Percentiles rank a stretch among this genome's conserved stretches.
phyloP scores from a whole-genome alignment of 2,113 vertebrate genomes.

The Sula dactylatra region DNA sequence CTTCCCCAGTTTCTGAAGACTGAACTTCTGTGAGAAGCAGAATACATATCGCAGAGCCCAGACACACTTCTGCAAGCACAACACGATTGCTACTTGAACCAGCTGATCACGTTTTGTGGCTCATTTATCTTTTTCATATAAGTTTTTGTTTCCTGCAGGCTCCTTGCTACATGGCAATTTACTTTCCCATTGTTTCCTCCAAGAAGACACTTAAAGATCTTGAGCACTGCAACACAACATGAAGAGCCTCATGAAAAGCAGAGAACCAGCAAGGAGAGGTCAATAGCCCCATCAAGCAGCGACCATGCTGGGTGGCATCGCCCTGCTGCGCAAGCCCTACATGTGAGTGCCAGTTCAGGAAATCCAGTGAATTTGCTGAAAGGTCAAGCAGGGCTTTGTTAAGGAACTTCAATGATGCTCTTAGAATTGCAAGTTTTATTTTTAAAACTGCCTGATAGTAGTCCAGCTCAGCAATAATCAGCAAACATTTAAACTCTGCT shows the following conservation, averaged over 20 bases:
- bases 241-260: neutral
- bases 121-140: neutral
- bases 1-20: neutral
- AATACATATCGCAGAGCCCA: neutral
- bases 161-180: neutral
- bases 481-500: neutral
- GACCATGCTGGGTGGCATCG: neutral
- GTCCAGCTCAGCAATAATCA: constrained; percentile 5
- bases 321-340: neutral
- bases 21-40: neutral
- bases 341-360: neutral
- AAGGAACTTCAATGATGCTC: neutral
- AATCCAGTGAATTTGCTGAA: neutral
- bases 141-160: neutral
- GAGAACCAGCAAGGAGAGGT: neutral
- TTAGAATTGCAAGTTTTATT: neutral
- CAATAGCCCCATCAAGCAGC: neutral
- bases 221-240: neutral
- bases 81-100: accelerated
- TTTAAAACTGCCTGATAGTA: neutral
- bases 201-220: neutral
- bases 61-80: neutral
- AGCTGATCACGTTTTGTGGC: accelerated
- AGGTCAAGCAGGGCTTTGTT: neutral
- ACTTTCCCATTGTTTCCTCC: neutral